Conservation (phyloP, 2,888 invertebrate species). For the Pollenia griseotomentosa region DNA sequence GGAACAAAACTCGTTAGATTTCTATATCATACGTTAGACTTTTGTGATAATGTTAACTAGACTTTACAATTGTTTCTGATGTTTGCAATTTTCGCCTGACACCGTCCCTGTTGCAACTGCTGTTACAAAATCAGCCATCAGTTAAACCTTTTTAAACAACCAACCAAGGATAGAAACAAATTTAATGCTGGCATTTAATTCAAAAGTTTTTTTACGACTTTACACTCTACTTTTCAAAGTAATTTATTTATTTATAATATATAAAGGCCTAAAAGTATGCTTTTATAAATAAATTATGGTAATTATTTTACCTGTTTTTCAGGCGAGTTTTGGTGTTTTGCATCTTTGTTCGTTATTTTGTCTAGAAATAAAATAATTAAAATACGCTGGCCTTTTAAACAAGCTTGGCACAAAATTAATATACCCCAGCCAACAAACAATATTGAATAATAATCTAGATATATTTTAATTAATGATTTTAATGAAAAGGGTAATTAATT, state of each 20-base stretch:
- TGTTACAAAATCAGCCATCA: background rate
- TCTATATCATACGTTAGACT: too few species aligned
- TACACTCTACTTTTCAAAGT: background rate
- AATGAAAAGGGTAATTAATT: too few species aligned
- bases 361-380: background rate
- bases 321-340: background rate
- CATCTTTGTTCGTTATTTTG: too few species aligned
- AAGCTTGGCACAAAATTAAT: too few species aligned
- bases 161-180: background rate
- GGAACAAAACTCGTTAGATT: too few species aligned
- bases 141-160: background rate
- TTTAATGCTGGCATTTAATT: background rate
- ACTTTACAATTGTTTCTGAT: too few species aligned
- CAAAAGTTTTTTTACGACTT: constrained; percentile 17
- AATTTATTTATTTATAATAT: background rate
- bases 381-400: background rate
- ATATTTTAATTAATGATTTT: too few species aligned
- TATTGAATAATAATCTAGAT: too few species aligned
- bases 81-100: too few species aligned
- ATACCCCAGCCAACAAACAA: too few species aligned
- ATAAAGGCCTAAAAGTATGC: constrained; percentile 6
- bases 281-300: constrained; percentile 29
- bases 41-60: too few species aligned
- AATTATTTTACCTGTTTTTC: constrained; percentile 27
- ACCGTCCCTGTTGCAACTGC: background rate